These are phyloP conservation scores for Pangasius mekongensis DNA, from an alignment of 2,797 vertebrate genomes.

Conservation along the genomic window DNA sequence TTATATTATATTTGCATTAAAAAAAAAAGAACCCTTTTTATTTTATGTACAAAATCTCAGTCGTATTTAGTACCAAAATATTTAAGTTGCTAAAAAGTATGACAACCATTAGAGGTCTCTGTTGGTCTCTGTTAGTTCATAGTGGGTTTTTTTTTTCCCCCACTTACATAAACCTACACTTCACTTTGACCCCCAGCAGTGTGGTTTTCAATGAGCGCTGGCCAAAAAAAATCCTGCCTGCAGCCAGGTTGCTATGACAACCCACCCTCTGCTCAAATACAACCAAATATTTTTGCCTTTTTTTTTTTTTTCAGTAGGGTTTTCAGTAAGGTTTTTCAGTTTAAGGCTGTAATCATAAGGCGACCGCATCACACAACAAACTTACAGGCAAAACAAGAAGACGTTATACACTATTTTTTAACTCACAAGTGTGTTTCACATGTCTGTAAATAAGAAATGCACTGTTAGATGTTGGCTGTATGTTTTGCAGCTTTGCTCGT, in stretches of 20 bases:
- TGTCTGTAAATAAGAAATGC: neutral
- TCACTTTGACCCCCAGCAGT: conserved; percentile 22
- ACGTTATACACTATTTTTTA: neutral
- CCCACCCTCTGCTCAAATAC: neutral
- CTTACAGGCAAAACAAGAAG: neutral
- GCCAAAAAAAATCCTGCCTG: neutral
- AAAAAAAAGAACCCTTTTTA: neutral
- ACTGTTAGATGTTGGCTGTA: neutral
- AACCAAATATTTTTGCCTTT: neutral
- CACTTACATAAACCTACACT: neutral
- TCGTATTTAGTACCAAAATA: neutral
- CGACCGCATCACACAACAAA: neutral
- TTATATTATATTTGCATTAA: neutral
- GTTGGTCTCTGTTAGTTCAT: neutral
- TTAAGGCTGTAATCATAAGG: neutral
- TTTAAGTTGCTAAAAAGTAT: neutral
- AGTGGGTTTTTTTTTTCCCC: too few species aligned
- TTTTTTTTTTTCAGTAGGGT: neutral
- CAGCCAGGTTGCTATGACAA: conserved; percentile 41
- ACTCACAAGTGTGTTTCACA: neutral
- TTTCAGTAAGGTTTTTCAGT: neutral
- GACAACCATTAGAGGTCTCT: neutral
- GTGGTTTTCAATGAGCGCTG: conserved; percentile 21
- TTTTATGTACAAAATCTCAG: neutral
- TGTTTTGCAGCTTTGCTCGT: neutral